These are phyloP conservation scores for Morpho achilles DNA, from an alignment of 2,888 invertebrate species.

Conservation along the genomic window DNA sequence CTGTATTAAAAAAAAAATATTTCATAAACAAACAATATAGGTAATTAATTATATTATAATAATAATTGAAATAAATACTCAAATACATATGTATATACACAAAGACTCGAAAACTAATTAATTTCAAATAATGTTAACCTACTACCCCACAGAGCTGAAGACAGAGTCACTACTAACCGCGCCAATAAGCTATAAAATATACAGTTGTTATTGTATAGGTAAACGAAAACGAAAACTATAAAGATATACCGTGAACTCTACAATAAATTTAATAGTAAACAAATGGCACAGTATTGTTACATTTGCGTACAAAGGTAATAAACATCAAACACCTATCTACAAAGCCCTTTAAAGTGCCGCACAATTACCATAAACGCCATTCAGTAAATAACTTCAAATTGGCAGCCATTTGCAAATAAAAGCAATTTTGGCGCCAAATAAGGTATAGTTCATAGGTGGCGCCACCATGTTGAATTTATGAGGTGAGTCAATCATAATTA, in stretches of 20 bases:
- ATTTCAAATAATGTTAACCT: no score
- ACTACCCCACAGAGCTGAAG: no score
- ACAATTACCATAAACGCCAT: constrained; percentile 29
- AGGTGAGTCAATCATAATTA: constrained; percentile 23
- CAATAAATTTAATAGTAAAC: constrained; percentile 15
- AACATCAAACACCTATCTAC: constrained; percentile 24
- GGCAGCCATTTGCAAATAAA: constrained; percentile 29
- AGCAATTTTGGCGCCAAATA: constrained; percentile 35
- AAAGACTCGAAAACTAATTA: no score
- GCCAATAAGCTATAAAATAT: no score
- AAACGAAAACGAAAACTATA: not conserved
- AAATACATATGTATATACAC: no score
- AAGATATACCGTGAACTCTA: constrained; percentile 13
- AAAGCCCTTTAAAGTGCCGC: constrained; percentile 28
- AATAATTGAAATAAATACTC: no score
- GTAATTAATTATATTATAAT: no score
- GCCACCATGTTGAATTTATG: constrained; percentile 28
- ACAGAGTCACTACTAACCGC: no score
- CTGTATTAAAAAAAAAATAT: no score
- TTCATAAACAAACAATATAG: no score
- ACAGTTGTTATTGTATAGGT: no score
- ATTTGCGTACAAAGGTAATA: constrained; percentile 19
- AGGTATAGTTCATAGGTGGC: constrained; percentile 41
- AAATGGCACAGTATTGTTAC: constrained; percentile 20
- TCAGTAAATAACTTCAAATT: constrained; percentile 29